Percentiles rank a stretch among this genome's conserved stretches.
These are phyloP conservation scores for Drosophila navojoa DNA, from an alignment of 1,140 invertebrate species.

Conservation along the genomic window DNA sequence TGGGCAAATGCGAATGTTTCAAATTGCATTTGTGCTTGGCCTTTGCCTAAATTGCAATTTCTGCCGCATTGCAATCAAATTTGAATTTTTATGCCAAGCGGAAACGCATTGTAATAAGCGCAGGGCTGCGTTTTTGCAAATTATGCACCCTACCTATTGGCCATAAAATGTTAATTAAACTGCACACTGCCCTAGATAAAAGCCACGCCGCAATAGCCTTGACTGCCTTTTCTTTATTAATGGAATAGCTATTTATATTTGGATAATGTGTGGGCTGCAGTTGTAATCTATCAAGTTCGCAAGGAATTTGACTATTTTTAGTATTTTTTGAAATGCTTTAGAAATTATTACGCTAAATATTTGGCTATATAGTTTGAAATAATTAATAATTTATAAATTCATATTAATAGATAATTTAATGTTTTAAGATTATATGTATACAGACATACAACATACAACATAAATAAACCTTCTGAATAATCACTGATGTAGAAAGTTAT, in stretches of 20 bases:
- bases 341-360: too few relatives aligned
- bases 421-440: too few relatives aligned
- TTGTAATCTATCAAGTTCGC: background rate
- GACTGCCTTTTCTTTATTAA: conserved; percentile 9
- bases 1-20: conserved; percentile 17
- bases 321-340: too few relatives aligned
- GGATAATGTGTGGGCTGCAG: background rate
- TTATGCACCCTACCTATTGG: conserved; percentile 25
- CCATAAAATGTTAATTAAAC: conserved; percentile 54
- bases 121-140: conserved; percentile 44
- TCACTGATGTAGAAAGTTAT: too few relatives aligned
- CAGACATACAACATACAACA: too few relatives aligned
- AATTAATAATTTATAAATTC: too few relatives aligned
- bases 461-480: too few relatives aligned
- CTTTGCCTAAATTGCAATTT: conserved; percentile 73
- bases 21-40: conserved; percentile 33
- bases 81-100: conserved; percentile 76
- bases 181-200: conserved; percentile 15
- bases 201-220: conserved; percentile 38
- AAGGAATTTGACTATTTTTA: background rate
- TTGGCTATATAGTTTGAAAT: too few relatives aligned
- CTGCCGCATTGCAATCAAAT: conserved; percentile 81
- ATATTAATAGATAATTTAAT: too few relatives aligned
- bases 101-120: conserved; percentile 72
- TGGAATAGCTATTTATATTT: background rate